These are phyloP conservation scores for Meteorus cinctellus DNA, from an alignment of 2,888 invertebrate species.

Conservation along the genomic window DNA sequence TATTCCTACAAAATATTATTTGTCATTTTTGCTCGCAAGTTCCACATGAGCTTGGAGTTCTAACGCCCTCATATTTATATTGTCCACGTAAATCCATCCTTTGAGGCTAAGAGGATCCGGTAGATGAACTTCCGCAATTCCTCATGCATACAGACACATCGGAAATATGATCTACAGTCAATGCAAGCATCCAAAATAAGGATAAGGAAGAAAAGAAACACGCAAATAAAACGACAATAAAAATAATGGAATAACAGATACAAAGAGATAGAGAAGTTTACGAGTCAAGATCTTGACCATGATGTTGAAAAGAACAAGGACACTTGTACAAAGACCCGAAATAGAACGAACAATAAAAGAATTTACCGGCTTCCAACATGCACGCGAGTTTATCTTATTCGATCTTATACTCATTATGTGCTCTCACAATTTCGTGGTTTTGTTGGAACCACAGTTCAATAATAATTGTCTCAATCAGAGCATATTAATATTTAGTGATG, in stretches of 20 bases:
- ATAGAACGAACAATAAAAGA: background rate
- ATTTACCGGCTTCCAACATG: background rate
- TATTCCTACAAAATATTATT: background rate
- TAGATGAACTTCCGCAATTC: background rate
- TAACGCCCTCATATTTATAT: background rate
- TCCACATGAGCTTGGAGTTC: background rate
- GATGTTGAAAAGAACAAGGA: conserved; percentile 10
- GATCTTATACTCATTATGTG: too few species aligned
- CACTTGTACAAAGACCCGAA: background rate
- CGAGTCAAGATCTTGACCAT: conserved; percentile 16
- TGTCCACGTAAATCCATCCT: background rate
- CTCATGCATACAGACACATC: background rate
- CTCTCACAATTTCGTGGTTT: too few species aligned
- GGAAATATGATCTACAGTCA: background rate
- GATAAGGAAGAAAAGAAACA: background rate
- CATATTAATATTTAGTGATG: too few species aligned
- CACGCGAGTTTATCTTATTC: too few species aligned
- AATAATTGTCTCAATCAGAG: too few species aligned
- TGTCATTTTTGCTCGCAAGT: background rate
- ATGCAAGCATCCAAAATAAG: background rate
- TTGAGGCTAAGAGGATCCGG: background rate
- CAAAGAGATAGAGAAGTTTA: background rate
- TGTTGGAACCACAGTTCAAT: too few species aligned
- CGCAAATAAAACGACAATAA: background rate
- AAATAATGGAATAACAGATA: background rate